Conservation (phyloP, 2,888 invertebrate genomes). For the Scaptomyza flava region DNA sequence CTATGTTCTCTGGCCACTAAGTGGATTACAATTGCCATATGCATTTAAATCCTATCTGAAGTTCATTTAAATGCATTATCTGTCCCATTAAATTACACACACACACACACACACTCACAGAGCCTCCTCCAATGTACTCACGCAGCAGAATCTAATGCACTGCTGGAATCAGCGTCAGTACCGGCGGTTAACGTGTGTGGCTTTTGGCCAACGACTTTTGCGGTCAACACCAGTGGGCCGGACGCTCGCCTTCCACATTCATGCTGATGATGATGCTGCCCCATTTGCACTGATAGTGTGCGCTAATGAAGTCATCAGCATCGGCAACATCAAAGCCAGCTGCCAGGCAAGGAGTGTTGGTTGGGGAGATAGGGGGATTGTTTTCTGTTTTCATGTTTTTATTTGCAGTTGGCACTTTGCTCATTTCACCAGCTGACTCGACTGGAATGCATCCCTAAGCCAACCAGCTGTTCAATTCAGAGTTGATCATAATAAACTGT, state of each 20-base stretch:
- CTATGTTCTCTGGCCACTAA: conserved; percentile 24
- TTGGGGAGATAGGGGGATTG: background rate
- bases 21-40: conserved; percentile 50
- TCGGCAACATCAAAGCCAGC: conserved; percentile 63
- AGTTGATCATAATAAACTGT: background rate
- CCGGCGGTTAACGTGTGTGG: conserved; percentile 25
- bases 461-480: background rate
- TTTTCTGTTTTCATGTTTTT: conserved; percentile 56
- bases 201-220: conserved; percentile 62
- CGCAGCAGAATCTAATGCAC: conserved; percentile 67
- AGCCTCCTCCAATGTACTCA: conserved; percentile 71
- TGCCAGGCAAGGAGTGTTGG: conserved; percentile 3
- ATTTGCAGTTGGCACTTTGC: conserved; percentile 47
- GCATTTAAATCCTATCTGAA: conserved; percentile 45
- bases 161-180: conserved; percentile 29
- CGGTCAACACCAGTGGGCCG: conserved; percentile 47
- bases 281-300: conserved; percentile 71
- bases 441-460: conserved; percentile 22
- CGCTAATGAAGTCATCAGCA: conserved; percentile 78
- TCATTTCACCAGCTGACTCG: conserved; percentile 46
- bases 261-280: conserved; percentile 61
- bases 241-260: conserved; percentile 14
- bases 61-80: conserved; percentile 52
- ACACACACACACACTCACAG: conserved; percentile 12
- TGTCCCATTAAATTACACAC: conserved; percentile 62